Evolutionary conservation across 1,140 invertebrate species (phyloP).

Genomic region (Drosophila nikananu): DNA sequence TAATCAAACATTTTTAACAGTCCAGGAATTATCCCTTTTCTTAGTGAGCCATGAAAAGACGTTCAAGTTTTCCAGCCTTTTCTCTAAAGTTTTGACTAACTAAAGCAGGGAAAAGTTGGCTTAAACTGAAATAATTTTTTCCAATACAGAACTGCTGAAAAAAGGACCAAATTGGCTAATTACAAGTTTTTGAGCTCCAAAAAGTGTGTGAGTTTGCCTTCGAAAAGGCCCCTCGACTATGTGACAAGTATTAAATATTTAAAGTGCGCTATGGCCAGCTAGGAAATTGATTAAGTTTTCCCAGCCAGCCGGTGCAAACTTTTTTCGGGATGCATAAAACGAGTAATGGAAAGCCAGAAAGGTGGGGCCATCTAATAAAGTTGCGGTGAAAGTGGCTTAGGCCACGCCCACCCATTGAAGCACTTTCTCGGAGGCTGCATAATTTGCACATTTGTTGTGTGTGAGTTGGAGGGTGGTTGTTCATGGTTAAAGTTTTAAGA

Average conservation of each 20-base stretch:
- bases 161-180: slow-evolving; percentile 49
- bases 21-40: neutral
- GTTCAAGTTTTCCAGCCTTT: neutral
- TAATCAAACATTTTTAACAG: neutral
- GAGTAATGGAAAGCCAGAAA: slow-evolving; percentile 69
- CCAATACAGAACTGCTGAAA: neutral
- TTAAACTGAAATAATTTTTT: neutral
- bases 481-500: slow-evolving; percentile 72
- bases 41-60: neutral
- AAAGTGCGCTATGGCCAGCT: slow-evolving; percentile 45
- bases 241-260: slow-evolving; percentile 66
- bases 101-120: neutral
- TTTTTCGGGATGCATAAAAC: slow-evolving; percentile 35
- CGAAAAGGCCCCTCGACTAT: slow-evolving; percentile 14
- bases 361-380: slow-evolving; percentile 75
- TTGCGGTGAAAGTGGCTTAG: slow-evolving; percentile 67
- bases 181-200: slow-evolving; percentile 24
- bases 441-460: slow-evolving; percentile 73
- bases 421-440: slow-evolving; percentile 49
- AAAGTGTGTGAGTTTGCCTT: slow-evolving; percentile 5
- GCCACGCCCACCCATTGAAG: slow-evolving; percentile 59
- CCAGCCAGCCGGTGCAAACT: slow-evolving; percentile 47
- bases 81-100: slow-evolving; percentile 3
- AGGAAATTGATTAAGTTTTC: slow-evolving; percentile 72
- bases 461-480: slow-evolving; percentile 37